Conservation (phyloP, 2,113 vertebrate species). For the Accipiter cooperii region DNA sequence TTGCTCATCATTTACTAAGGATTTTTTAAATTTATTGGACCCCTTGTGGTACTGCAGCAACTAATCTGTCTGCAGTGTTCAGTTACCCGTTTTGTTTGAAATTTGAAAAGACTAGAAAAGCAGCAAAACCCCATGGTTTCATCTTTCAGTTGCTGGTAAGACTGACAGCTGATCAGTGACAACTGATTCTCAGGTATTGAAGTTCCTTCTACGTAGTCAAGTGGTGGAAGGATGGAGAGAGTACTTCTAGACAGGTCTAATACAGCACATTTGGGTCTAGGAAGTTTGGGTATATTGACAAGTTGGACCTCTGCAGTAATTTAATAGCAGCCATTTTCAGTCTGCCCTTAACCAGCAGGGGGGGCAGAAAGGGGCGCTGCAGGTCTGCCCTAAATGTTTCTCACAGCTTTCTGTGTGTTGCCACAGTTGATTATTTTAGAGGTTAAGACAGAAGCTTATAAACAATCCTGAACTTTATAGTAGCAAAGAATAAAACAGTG, state of each 20-base stretch:
- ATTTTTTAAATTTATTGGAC: background rate
- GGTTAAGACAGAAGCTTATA: background rate
- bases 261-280: background rate
- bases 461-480: background rate
- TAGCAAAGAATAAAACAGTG: background rate
- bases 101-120: background rate
- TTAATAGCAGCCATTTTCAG: background rate
- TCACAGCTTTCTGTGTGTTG: background rate
- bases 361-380: background rate
- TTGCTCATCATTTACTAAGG: background rate
- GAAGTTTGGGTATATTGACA: background rate
- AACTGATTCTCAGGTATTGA: background rate
- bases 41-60: background rate
- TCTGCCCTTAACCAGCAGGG: background rate
- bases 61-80: background rate
- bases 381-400: background rate
- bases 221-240: background rate
- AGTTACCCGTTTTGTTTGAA: background rate
- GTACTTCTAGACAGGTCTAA: background rate
- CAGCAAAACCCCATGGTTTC: background rate
- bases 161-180: background rate
- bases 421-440: background rate
- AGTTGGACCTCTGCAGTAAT: background rate
- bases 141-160: background rate
- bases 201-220: background rate